Base-by-base conservation (phyloP, 2,113 vertebrate genomes). In the Cisticola juncidis region DNA sequence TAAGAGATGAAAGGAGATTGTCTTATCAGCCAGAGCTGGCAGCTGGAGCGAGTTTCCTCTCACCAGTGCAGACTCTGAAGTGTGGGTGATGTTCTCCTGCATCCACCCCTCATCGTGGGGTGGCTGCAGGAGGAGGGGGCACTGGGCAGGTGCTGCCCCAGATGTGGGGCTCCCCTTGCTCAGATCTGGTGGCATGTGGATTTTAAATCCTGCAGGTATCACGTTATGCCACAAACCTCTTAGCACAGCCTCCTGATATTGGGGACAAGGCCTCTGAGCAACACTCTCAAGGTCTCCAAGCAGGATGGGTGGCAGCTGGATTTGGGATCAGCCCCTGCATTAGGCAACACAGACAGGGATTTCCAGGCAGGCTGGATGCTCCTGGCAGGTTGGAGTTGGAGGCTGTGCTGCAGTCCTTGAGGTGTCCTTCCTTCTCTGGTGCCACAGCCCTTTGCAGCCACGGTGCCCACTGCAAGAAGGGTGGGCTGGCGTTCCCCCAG, bases 1-100 rank as follows among this genome's bases (percentile, higher is more conserved):
- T 61, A 57, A n/a, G 77, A 84, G 71, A 90, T 94, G 60, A 81
- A 90, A 21, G 26, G 53, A 95, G 88, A 92, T 88, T 88, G 88
- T 24, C 45, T 97, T 94, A 94, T 95, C 86, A 60, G n/a, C 25
- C 21, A 5, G 51, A 80, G 71, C 44, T 87, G 87, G 91, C 84
- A 81, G 53, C 64, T 51, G 69, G 16, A 62, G 58, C 3, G 50
- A 36, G 45, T 94, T 91, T 81, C 47, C 79, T 62, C 68, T 72
- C 36, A 60, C 0, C 0, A 5, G 28, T 35, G 66, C 62, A 91
- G 68, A 25, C 61, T 73, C 56, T 81, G 86, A 50, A 62, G 64
- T 0, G 3, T 66, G 50, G 58, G 51, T 35, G 76, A 56, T 33
- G 62, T 26, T 94, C 22, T 64, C 38, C 40, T 13, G 56, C 33